These are phyloP conservation scores for Rapana venosa DNA, from an alignment of 2,888 invertebrate species.

Conservation along the genomic window DNA sequence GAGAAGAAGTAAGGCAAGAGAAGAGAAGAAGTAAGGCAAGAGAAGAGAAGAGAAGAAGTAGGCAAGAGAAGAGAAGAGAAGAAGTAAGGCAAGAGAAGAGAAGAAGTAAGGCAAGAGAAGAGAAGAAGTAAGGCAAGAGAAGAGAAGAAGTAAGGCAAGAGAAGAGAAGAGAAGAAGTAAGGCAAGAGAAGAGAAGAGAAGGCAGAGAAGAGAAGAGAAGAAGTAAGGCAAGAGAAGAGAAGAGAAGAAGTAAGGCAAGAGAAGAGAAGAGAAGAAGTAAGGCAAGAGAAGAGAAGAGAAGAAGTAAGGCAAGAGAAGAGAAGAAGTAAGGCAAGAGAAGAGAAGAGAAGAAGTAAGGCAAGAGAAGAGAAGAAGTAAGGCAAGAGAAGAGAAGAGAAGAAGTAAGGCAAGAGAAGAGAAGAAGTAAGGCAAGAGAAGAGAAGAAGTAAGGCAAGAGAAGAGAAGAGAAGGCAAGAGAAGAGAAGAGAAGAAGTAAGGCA, in stretches of 20 bases:
- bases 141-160: too few species aligned
- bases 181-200: too few species aligned
- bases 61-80: background rate
- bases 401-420: slow-evolving; percentile 44
- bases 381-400: background rate
- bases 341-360: slow-evolving; percentile 47
- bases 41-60: slow-evolving; percentile 43
- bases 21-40: too few species aligned
- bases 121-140: slow-evolving; percentile 52
- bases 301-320: too few species aligned
- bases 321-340: too few species aligned
- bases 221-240: slow-evolving; percentile 49
- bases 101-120: slow-evolving; percentile 45
- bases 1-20: slow-evolving; percentile 51
- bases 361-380: too few species aligned
- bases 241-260: slow-evolving; percentile 48
- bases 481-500: slow-evolving; percentile 47
- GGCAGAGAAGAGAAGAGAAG: background rate
- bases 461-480: too few species aligned
- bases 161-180: slow-evolving; percentile 44
- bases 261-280: slow-evolving; percentile 44
- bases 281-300: background rate
- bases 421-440: slow-evolving; percentile 44
- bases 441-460: too few species aligned
- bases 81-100: slow-evolving; percentile 44